Conservation (phyloP, 2,797 vertebrate species). For the Lepilemur septentrionalis region DNA sequence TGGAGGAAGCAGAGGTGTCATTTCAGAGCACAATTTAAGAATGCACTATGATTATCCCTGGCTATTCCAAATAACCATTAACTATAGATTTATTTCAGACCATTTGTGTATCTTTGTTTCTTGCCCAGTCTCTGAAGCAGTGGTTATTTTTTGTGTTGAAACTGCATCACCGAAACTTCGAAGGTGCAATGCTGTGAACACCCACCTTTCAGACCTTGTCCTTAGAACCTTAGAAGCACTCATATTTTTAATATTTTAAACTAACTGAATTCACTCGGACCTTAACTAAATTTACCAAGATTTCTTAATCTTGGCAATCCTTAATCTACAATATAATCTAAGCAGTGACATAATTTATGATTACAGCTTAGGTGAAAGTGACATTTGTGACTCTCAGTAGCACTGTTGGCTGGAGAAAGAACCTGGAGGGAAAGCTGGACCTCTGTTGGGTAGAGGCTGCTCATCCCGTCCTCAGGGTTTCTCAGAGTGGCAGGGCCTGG, state of each 20-base stretch:
- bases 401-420: background rate
- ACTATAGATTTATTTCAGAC: background rate
- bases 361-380: background rate
- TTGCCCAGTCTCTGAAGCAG: background rate
- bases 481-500: background rate
- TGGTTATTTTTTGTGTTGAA: background rate
- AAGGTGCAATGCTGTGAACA: background rate
- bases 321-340: background rate
- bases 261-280: background rate
- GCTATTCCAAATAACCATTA: background rate
- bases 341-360: background rate
- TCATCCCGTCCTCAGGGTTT: accelerated
- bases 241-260: background rate
- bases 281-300: background rate
- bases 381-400: background rate
- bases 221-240: background rate
- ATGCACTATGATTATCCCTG: too few relatives aligned
- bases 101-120: background rate
- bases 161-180: background rate
- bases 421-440: background rate
- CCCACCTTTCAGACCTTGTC: background rate
- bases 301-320: background rate
- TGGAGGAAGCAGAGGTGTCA: background rate
- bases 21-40: background rate
- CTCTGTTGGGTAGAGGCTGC: background rate